Percentiles rank a stretch among this genome's conserved stretches.
phyloP scores from a whole-genome alignment of 1,140 invertebrate species.

The Dysdera silvatica region DNA sequence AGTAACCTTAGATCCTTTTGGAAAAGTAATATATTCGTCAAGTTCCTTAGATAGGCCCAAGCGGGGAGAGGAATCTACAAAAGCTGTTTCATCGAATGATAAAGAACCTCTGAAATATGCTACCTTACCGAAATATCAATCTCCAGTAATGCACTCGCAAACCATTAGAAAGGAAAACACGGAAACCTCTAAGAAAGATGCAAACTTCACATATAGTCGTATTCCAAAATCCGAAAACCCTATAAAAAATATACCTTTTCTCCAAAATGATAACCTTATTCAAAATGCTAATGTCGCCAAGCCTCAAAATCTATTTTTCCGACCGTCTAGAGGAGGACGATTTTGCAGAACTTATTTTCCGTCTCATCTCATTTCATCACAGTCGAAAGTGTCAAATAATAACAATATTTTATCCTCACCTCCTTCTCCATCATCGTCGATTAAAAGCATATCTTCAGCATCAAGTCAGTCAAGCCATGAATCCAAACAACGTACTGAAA shows the following conservation, averaged over 20 bases:
- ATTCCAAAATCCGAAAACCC: no score
- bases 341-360: slow-evolving; percentile 24
- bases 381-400: neutral
- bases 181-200: no score
- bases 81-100: slow-evolving; percentile 3
- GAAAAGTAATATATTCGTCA: slow-evolving; percentile 80
- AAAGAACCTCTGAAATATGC: slow-evolving; percentile 18
- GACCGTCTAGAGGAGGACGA: slow-evolving; percentile 21
- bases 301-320: slow-evolving; percentile 10
- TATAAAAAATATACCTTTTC: neutral
- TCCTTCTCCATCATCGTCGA: neutral
- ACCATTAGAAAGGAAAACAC: no score
- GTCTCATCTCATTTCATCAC: slow-evolving; percentile 14
- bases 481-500: no score
- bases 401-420: neutral
- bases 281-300: neutral
- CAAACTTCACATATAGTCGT: no score
- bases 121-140: slow-evolving; percentile 27
- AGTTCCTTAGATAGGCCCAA: slow-evolving; percentile 68
- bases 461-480: no score
- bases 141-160: no score
- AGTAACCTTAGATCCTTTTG: slow-evolving; percentile 76
- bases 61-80: slow-evolving; percentile 62
- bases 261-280: neutral
- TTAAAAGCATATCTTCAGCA: no score